These are phyloP conservation scores for Cheilosia vulpina DNA, from an alignment of 2,888 invertebrate genomes.

Conservation along the genomic window DNA sequence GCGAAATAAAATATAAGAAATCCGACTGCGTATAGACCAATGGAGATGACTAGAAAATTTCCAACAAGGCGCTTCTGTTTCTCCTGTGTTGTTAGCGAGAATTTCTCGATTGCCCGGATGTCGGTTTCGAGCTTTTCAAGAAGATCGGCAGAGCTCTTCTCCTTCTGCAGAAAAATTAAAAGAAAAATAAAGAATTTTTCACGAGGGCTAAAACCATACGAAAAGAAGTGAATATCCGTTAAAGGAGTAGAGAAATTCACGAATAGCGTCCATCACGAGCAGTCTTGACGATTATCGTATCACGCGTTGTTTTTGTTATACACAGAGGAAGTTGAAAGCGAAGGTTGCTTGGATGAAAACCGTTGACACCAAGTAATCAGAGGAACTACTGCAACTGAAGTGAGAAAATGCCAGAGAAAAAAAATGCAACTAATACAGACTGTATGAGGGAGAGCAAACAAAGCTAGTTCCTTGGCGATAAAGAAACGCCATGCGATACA, in stretches of 20 bases:
- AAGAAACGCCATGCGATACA: too few species aligned
- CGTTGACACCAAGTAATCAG: background rate
- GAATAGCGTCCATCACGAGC: background rate
- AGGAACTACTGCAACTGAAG: background rate
- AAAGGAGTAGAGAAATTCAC: background rate
- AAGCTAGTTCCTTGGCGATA: too few species aligned
- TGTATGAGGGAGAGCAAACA: too few species aligned
- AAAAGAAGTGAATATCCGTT: conserved; percentile 2
- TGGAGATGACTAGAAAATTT: conserved; percentile 88
- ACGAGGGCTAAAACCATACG: background rate
- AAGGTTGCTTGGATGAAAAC: background rate
- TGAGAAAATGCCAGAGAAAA: background rate
- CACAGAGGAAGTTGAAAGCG: background rate
- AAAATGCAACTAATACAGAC: background rate
- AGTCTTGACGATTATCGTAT: background rate
- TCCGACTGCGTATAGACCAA: conserved; percentile 88
- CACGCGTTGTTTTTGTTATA: background rate
- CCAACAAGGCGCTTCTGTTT: conserved; percentile 92
- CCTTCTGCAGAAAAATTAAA: conserved; percentile 83
- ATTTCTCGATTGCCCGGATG: conserved; percentile 92
- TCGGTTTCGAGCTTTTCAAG: conserved; percentile 91
- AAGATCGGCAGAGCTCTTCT: conserved; percentile 84
- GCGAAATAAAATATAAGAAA: conserved; percentile 91
- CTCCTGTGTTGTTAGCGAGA: conserved; percentile 91
- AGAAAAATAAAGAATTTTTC: background rate